Evolutionary conservation across 2,888 invertebrate genomes (phyloP), one percentile per base, ranked within the genome.

Genomic region (Phaedon cochleariae): DNA sequence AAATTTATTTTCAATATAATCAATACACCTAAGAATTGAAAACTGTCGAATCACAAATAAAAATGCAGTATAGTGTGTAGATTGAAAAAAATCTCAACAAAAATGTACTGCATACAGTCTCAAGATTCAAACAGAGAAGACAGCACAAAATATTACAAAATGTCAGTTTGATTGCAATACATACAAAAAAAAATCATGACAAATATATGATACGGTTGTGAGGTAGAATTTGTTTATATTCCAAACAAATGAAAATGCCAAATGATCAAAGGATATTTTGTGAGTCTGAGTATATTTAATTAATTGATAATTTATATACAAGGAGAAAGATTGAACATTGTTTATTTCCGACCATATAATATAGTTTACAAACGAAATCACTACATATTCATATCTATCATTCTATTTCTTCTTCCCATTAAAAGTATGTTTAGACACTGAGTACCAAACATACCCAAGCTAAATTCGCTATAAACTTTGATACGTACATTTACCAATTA

Each of bases 151-250:
- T 67, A 72, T 75, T 70, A 74, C 71, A 73, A 67, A 70, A 72
- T 73, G 67, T 76, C 74, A 73, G 69, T 73, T 41, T 41, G 41
- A 41, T 41, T 15, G 2, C 15, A 41, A 41, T 41, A 41, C 41
- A 41, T 41, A 41, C 41, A 41, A 41, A 41, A 41, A 41, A 41
- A 41, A 41, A 5, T 41, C 41, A 41, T 15, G 41, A 41, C n/a
- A 72, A 73, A 76, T 72, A 73, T 74, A 75, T 74, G 73, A 73
- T 71, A 75, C 75, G 75, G 73, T 77, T 77, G 78, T 81, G 81
- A 81, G 81, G 81, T 81, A 81, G 81, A 80, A 67, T 80, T 81
- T 81, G 81, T 80, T 78, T 76, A 76, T 73, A 74, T 77, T 79
- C 72, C 71, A 41, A 41, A 41, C 51, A 64, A 70, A 64, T 52